Conservation (phyloP, 1,140 invertebrate species). For the Campoletis sonorensis region DNA sequence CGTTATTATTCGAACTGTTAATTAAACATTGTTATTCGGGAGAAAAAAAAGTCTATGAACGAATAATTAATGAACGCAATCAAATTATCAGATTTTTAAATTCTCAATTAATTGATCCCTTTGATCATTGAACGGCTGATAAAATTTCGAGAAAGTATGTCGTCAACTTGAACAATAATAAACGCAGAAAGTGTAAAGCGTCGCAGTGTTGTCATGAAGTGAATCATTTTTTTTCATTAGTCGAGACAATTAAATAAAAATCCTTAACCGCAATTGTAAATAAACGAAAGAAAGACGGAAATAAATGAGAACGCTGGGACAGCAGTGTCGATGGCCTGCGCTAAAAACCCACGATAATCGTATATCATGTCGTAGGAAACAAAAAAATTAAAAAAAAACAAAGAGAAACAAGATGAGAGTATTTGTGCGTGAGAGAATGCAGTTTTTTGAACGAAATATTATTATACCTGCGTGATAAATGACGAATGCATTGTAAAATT, state of each 20-base stretch:
- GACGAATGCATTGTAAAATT: constrained; percentile 16
- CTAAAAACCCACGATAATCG: constrained; percentile 41
- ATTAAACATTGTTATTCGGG: no score
- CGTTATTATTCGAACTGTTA: no score
- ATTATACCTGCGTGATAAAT: constrained; percentile 53
- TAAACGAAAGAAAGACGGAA: constrained; percentile 7
- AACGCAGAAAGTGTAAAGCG: no score
- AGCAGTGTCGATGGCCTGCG: constrained; percentile 46
- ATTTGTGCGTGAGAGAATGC: constrained; percentile 51
- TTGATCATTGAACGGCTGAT: no score
- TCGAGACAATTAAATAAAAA: not conserved
- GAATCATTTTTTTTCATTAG: constrained; percentile 4
- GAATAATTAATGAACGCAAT: no score
- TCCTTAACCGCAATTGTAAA: constrained; percentile 33
- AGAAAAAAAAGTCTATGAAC: no score
- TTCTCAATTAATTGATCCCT: no score
- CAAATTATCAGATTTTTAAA: no score
- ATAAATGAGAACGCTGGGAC: constrained; percentile 31
- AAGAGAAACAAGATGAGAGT: constrained; percentile 45
- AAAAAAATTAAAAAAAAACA: constrained; percentile 53
- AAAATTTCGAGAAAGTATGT: no score
- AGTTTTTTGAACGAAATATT: constrained; percentile 41
- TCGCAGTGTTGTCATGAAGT: no score
- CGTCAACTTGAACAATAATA: no score
- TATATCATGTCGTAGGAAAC: constrained; percentile 63